Evolutionary conservation across 2,113 vertebrate genomes (phyloP).

Genomic region (Burhinus oedicnemus): DNA sequence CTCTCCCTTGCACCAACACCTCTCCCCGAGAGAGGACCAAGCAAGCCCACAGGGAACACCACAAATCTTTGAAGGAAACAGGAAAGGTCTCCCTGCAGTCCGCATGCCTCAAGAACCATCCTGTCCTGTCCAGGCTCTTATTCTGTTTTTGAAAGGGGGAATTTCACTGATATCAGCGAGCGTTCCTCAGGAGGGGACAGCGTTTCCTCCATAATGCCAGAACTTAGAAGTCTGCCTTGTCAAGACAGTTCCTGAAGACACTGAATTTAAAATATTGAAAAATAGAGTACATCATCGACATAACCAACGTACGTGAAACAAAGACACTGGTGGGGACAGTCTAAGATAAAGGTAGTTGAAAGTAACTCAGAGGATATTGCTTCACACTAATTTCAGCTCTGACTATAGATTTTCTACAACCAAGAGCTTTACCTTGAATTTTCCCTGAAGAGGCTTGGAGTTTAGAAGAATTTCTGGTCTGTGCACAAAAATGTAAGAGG

Average conservation of each 20-base stretch:
- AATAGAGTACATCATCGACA: background rate
- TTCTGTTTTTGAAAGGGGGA: background rate
- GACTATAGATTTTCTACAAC: background rate
- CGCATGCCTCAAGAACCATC: background rate
- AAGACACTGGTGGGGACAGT: background rate
- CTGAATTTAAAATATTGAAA: background rate
- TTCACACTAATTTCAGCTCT: background rate
- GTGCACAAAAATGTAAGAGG: background rate
- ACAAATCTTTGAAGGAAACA: background rate
- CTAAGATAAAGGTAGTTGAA: background rate
- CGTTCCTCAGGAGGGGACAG: background rate
- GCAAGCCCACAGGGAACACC: background rate
- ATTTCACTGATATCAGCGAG: background rate
- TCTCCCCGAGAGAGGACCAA: background rate
- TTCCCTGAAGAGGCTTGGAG: background rate
- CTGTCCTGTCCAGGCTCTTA: background rate
- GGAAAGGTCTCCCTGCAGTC: background rate
- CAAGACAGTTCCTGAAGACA: background rate
- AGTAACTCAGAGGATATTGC: background rate
- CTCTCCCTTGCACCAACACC: background rate
- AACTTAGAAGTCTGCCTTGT: background rate
- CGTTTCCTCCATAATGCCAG: background rate
- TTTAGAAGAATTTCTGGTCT: background rate
- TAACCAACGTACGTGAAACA: background rate
- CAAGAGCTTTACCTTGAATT: background rate